Conservation (phyloP, 2,113 vertebrate species). For the Rhineura floridana region DNA sequence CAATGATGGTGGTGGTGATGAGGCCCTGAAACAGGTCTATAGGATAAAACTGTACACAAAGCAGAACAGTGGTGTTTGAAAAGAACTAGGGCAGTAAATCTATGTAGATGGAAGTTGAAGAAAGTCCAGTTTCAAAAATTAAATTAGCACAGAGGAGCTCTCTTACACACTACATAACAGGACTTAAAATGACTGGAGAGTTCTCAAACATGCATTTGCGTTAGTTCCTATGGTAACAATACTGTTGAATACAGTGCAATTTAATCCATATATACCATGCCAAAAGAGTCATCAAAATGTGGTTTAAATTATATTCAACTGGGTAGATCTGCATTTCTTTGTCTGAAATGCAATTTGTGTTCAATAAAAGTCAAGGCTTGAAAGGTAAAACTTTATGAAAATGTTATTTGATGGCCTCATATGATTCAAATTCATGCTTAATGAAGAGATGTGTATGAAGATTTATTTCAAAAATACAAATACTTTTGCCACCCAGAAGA, state of each 20-base stretch:
- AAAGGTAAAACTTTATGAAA: background rate
- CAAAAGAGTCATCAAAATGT: conserved; percentile 78
- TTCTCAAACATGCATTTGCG: conserved; percentile 60
- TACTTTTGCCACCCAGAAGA: background rate
- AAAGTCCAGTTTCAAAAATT: conserved; percentile 27
- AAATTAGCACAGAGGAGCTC: background rate
- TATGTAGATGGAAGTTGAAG: conserved; percentile 5
- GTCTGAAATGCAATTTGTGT: conserved; percentile 6
- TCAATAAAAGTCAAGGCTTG: background rate
- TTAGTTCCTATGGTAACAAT: conserved; percentile 81
- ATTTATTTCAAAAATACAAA: background rate
- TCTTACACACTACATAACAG: conserved; percentile 6
- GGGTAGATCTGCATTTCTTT: background rate
- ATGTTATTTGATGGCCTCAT: background rate
- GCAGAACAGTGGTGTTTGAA: background rate
- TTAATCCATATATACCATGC: conserved; percentile 74
- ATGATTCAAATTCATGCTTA: background rate
- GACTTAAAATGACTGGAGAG: conserved; percentile 38
- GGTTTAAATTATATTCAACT: conserved; percentile 81
- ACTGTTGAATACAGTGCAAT: conserved; percentile 85
- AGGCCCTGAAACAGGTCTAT: fast-evolving
- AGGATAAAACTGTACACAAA: background rate
- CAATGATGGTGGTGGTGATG: too few species aligned
- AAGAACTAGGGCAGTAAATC: background rate
- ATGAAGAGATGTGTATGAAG: background rate